phyloP scores from a whole-genome alignment of 2,113 vertebrate species.

The Macrotis lagotis region DNA sequence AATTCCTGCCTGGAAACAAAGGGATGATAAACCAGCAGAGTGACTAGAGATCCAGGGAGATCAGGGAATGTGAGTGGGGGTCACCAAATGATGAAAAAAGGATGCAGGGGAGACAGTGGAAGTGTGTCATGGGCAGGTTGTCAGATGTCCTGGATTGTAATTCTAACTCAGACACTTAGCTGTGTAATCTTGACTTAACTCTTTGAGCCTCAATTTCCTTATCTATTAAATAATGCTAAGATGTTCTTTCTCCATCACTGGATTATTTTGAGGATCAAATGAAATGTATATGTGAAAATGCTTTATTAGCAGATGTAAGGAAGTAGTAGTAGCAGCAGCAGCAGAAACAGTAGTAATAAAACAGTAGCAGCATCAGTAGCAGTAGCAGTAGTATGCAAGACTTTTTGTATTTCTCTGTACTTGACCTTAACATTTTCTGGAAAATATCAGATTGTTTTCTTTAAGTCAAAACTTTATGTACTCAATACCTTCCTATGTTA shows the following conservation, averaged over 20 bases:
- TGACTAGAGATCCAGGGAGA: constrained; percentile 22
- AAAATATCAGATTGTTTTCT: not conserved
- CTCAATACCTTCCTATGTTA: not conserved
- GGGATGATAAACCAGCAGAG: not conserved
- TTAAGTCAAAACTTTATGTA: no score
- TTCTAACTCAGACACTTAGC: not conserved
- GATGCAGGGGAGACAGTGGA: not conserved
- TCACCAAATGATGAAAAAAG: not conserved
- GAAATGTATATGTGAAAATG: not conserved
- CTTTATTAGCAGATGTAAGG: not conserved
- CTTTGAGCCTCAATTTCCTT: not conserved
- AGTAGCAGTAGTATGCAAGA: not conserved
- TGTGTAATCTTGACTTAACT: not conserved
- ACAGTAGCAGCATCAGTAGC: no score
- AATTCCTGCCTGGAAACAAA: constrained; percentile 89
- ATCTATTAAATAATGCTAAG: not conserved
- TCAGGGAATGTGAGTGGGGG: not conserved
- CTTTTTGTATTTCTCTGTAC: not conserved
- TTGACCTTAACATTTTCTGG: not conserved
- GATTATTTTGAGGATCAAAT: not conserved
- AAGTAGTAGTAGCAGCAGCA: not conserved
- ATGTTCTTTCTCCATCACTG: not conserved
- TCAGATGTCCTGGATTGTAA: not conserved
- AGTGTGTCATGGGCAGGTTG: not conserved
- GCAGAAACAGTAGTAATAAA: no score